Evolutionary conservation across 2,888 invertebrate genomes (phyloP).

Genomic region (Heliconius hortense): DNA sequence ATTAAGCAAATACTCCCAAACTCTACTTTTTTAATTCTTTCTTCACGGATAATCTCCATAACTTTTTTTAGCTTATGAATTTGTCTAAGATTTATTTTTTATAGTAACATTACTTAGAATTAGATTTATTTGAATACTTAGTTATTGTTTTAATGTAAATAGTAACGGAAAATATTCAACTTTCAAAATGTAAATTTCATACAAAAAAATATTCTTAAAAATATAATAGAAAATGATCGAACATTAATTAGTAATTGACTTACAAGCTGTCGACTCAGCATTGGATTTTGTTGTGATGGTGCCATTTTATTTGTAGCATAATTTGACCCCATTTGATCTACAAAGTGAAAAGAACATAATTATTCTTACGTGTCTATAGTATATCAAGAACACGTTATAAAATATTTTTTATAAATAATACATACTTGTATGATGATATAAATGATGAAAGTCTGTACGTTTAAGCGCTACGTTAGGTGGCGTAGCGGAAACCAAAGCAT

Average conservation of each 20-base stretch:
- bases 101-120: background rate
- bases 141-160: too few species aligned
- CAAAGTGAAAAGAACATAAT: slow-evolving; percentile 44
- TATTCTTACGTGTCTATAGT: background rate
- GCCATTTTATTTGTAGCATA: slow-evolving; percentile 83
- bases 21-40: too few species aligned
- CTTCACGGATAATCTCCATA: too few species aligned
- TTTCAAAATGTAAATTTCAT: too few species aligned
- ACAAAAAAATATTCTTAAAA: background rate
- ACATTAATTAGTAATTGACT: slow-evolving; percentile 56
- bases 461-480: slow-evolving; percentile 95
- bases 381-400: background rate
- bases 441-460: slow-evolving; percentile 81
- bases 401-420: slow-evolving; percentile 33
- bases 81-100: too few species aligned
- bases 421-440: slow-evolving; percentile 73
- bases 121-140: too few species aligned
- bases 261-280: slow-evolving; percentile 93
- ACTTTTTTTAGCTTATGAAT: too few species aligned
- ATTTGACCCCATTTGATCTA: slow-evolving; percentile 76
- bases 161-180: too few species aligned
- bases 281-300: slow-evolving; percentile 91
- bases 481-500: slow-evolving; percentile 91
- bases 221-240: background rate
- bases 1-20: too few species aligned